Evolutionary conservation across 2,113 vertebrate genomes (phyloP), one percentile per base, ranked within the genome.

Genomic region (Phaetusa simplex): DNA sequence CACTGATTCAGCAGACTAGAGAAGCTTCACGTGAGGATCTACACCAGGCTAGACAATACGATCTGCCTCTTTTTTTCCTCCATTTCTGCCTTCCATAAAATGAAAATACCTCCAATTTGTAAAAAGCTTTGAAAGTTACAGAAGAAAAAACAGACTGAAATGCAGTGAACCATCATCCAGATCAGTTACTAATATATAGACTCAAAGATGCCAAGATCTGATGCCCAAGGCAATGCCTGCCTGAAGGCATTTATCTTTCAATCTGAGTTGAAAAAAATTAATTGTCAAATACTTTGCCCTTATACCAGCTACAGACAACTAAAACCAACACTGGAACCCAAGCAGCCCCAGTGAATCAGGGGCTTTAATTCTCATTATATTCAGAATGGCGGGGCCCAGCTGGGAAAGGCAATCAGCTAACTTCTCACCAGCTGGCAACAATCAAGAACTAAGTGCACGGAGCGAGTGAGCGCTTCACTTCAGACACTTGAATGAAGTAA

Each of bases 401-500:
- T 93, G 90, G 65, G 53, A 81, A 82, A 95, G 66, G 67, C 34
- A 82, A 29, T n/a, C 42, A 80, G 53, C 82, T 71, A 90, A 61
- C 88, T 65, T 77, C 66, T 85, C 77, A 92, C 20, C 65, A 91
- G 58, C 93, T 96, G 86, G 67, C 73, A 95, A 30, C 69, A 53
- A 59, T 58, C 80, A 72, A 53, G 72, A 92, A 86, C 55, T 82
- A 74, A 72, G 72, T 76, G 56, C 53, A 15, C 15, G 3, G 62
- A 95, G 49, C 50, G 30, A 94, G 30, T 14, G 34, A 62, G 66
- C 53, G 88, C 86, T 95, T 97, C 88, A 81, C 22, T 91, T 90
- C 93, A 86, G 90, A 47, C 61, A 77, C 86, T 94, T 85, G 89
- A 47, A 74, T 86, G 78, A 97, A 89, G 73, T 86, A 81, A 97